Evolutionary conservation across 2,888 invertebrate genomes (phyloP), one percentile per base, ranked within the genome.

Genomic region (Lycocerus yunnanus): DNA sequence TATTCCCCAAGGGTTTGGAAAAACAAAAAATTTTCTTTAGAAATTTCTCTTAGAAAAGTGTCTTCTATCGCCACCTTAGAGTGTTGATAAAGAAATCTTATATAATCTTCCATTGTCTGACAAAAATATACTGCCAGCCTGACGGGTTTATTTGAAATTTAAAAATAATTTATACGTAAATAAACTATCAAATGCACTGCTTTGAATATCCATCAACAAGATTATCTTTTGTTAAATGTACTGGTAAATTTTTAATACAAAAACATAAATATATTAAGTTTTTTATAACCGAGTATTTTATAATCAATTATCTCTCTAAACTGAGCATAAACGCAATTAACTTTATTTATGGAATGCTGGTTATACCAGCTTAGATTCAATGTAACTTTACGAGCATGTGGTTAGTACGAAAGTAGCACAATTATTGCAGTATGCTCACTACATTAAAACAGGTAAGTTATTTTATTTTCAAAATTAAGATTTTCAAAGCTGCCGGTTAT

Each of bases 391-490:
- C 68, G 68, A 74, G 65, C 74, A 70, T 75, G 70, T 70, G 75
- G 66, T 69, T 70, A 60, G 16, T 61, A 67, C 15, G 72, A 75
- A 75, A 73, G 75, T 75, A 67, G 75, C 72, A 75, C 75, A 75
- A 61, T 70, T 73, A 67, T 69, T 66, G 69, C 73, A 75, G 67
- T 24, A 67, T 75, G 70, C 68, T 60, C 24, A 65, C 72, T 65
- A 43, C 69, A 61, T 58, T 69, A 27, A 75, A 68, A 68, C 72
- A 73, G 70, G 75, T 75, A 75, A 43, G 43, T n/a, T 8, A 43
- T n/a, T 43, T 43, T 43, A 43, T 43, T 43, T 43, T n/a, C 43
- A 43, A 43, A 43, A 43, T 43, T 43, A 1, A 5, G 0, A 5
- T n/a, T n/a, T 43, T 13, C 43, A 5, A 43, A 43, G 1, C 5